Base-by-base conservation (phyloP, 92 coral and sea anemone species). In the Paramuricea clavata region DNA sequence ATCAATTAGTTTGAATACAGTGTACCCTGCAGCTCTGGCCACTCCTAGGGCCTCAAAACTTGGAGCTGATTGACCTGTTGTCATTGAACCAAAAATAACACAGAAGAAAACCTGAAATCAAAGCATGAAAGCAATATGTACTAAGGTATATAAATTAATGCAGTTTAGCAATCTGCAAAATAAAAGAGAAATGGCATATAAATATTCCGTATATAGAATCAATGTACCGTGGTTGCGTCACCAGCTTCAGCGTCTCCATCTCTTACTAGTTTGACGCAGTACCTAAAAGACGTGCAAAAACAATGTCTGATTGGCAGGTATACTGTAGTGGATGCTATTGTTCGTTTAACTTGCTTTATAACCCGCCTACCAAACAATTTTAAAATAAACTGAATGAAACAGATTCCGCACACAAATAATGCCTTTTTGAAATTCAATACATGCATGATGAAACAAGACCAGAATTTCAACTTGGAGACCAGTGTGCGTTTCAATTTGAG, bases 61-160 rank as follows among this genome's bases (percentile, higher is more conserved):
- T 13, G 72, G 72, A 28, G 39, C 72, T 27, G 72, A 28, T 65
- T 65, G 72, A 0, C 72, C 72, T 65, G 72, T 65, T 65, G 72
- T 65, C 72, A 65, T 65, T 6, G 72, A 65, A 5, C 39, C 72
- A 27, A 65, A 39, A 15, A 33, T 5, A 65, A 65, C 72, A 65
- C 39, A 30, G 39, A 65, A 65, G 36, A 65, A 65, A 12, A 65
- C 72, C 72, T 65, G 17, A 13, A 65, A 28, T 28, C 36, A 65
- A 54, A 54, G 26, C 5, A 28, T 28, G 19, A 65, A 54, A 54
- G 26, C 5, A 54, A 54, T 0, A 19, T 54, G 5, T 19, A 54
- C 27, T 21, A 13, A 5, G 62, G 3, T 10, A 54, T 19, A 2
- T 50, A 61, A 27, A 61, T 25, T 62, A 25, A 4, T 23, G 8